phyloP scores from a whole-genome alignment of 2,113 vertebrate genomes.

The Perca schrenkii region DNA sequence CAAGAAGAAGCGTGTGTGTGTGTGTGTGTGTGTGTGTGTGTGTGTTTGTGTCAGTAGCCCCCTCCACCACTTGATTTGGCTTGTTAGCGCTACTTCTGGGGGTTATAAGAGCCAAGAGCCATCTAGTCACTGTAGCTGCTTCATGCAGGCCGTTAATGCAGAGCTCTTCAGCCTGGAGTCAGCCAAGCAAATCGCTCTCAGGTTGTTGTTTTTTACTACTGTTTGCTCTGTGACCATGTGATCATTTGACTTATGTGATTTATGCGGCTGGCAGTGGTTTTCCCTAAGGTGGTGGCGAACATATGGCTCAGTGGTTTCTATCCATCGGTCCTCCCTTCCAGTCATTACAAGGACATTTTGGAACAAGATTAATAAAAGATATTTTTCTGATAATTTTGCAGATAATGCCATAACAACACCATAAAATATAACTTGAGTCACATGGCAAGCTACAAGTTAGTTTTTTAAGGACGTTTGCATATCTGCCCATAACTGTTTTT shows the following conservation, averaged over 20 bases:
- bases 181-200: slow-evolving; percentile 6
- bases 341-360: neutral
- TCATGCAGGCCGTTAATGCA: slow-evolving; percentile 48
- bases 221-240: slow-evolving; percentile 26
- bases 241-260: slow-evolving; percentile 45
- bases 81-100: slow-evolving; percentile 66
- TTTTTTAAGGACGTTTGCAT: neutral
- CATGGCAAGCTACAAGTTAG: neutral
- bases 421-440: neutral
- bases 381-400: neutral
- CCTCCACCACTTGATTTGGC: slow-evolving; percentile 62
- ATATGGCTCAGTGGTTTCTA: slow-evolving; percentile 23
- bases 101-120: slow-evolving; percentile 52
- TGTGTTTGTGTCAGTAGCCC: slow-evolving; percentile 38
- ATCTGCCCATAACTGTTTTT: slow-evolving; percentile 1
- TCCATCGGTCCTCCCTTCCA: neutral
- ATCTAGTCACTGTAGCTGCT: slow-evolving; percentile 51
- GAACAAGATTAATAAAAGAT: neutral
- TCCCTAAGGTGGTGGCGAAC: neutral
- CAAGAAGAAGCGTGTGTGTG: neutral
- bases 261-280: slow-evolving; percentile 17
- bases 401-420: neutral
- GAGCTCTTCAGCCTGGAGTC: slow-evolving; percentile 47
- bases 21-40: slow-evolving; percentile 3
- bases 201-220: slow-evolving; percentile 4